A percentile compares a stretch with the other conserved stretches of the same genome.
Evolutionary conservation across 2,888 invertebrate species (phyloP).

Genomic region (Ceraclea dissimilis): DNA sequence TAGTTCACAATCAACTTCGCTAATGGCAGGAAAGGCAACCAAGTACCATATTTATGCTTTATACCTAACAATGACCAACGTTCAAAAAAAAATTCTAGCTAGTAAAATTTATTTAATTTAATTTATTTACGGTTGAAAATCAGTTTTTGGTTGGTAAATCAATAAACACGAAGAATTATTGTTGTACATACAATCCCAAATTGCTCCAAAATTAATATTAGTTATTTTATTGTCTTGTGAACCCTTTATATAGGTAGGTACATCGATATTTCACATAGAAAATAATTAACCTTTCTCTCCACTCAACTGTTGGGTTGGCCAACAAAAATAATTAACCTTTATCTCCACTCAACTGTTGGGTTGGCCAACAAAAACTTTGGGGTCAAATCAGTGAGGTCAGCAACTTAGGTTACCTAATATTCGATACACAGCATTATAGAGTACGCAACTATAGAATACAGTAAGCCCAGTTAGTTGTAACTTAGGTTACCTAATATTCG

Average conservation of each 20-base stretch:
- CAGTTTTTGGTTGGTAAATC: too few relatives aligned
- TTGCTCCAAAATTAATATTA: slow-evolving; percentile 4
- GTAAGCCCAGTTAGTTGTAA: too few relatives aligned
- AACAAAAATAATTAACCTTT: slow-evolving; percentile 13
- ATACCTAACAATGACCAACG: too few relatives aligned
- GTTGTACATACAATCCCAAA: too few relatives aligned
- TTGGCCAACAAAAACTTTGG: slow-evolving; percentile 11
- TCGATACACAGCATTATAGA: neutral
- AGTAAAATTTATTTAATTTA: too few relatives aligned
- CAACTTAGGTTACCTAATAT: slow-evolving; percentile 5
- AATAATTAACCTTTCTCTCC: slow-evolving; percentile 9
- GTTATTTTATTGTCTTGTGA: slow-evolving; percentile 8
- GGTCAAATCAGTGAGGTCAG: slow-evolving; percentile 9
- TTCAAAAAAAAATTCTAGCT: too few relatives aligned
- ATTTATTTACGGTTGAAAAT: too few relatives aligned
- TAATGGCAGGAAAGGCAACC: too few relatives aligned
- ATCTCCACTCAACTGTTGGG: neutral
- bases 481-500: slow-evolving; percentile 4
- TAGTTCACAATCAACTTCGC: too few relatives aligned
- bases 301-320: neutral
- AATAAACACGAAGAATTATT: too few relatives aligned
- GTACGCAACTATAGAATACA: neutral
- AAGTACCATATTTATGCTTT: too few relatives aligned
- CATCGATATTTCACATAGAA: slow-evolving; percentile 8
- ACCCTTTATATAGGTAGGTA: too few relatives aligned